Percentiles rank a stretch among this genome's conserved stretches.
These are phyloP conservation scores for Endotricha flammealis DNA, from an alignment of 2,888 invertebrate genomes.

Conservation along the genomic window DNA sequence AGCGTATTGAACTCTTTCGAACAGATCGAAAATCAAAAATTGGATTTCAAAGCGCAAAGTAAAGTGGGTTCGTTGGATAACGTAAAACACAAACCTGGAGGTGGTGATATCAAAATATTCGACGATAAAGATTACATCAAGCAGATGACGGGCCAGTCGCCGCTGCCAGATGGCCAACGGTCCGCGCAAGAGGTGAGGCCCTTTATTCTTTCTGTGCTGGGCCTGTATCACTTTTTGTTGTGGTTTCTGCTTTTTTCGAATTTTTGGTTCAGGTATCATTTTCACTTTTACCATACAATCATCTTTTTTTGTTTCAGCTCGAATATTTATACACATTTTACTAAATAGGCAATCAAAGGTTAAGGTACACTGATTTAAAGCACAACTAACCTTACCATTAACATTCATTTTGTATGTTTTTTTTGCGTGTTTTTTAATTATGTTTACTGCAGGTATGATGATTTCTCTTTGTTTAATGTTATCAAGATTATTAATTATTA, in stretches of 20 bases:
- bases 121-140: conserved; percentile 94
- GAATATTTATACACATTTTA: conserved; percentile 74
- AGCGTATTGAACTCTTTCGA: conserved; percentile 60
- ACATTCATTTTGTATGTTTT: conserved; percentile 24
- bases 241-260: conserved; percentile 29
- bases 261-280: conserved; percentile 47
- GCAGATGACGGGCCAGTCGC: conserved; percentile 79
- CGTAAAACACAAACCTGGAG: conserved; percentile 93
- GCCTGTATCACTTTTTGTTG: conserved; percentile 28
- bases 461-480: no score
- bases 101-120: conserved; percentile 95
- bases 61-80: conserved; percentile 95
- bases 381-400: conserved; percentile 15
- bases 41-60: conserved; percentile 95
- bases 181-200: conserved; percentile 74
- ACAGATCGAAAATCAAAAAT: conserved; percentile 93
- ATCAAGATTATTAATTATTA: conserved; percentile 22
- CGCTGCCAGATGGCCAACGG: conserved; percentile 54
- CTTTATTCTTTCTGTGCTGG: conserved; percentile 27
- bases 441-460: conserved; percentile 21
- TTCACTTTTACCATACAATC: conserved; percentile 26
- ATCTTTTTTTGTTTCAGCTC: conserved; percentile 70
- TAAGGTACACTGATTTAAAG: conserved; percentile 1
- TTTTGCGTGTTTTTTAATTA: conserved; percentile 21
- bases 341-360: conserved; percentile 44